phyloP scores from a whole-genome alignment of 2,113 vertebrate species.

The Lophura nycthemera region DNA sequence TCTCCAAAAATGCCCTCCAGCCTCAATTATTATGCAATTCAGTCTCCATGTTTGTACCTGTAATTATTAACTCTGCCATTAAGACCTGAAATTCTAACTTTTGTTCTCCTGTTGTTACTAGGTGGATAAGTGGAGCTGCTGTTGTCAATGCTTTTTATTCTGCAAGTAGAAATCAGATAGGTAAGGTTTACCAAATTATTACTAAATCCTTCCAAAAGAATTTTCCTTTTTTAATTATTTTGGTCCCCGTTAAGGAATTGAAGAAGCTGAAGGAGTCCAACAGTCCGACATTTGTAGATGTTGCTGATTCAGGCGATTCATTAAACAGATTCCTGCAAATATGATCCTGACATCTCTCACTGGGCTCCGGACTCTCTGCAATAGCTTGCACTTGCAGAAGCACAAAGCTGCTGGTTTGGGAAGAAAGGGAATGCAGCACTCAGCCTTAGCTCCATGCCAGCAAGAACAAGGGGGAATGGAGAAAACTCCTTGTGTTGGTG shows the following conservation, averaged over 20 bases:
- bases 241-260: neutral
- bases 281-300: neutral
- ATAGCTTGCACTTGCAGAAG: neutral
- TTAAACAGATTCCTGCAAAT: neutral
- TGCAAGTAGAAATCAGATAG: conserved; percentile 94
- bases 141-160: conserved; percentile 98
- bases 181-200: conserved; percentile 75
- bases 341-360: neutral
- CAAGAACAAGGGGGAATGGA: neutral
- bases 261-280: neutral
- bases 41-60: neutral
- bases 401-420: neutral
- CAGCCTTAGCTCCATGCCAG: neutral
- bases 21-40: neutral
- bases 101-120: conserved; percentile 57
- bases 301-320: neutral
- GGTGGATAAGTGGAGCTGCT: conserved; percentile 96
- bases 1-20: neutral
- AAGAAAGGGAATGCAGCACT: neutral
- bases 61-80: neutral
- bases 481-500: neutral
- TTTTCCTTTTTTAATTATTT: neutral
- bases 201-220: neutral
- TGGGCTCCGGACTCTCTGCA: neutral
- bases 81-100: neutral